Evolutionary conservation across 2,113 vertebrate genomes (phyloP).

Genomic region (Sturnira hondurensis): DNA sequence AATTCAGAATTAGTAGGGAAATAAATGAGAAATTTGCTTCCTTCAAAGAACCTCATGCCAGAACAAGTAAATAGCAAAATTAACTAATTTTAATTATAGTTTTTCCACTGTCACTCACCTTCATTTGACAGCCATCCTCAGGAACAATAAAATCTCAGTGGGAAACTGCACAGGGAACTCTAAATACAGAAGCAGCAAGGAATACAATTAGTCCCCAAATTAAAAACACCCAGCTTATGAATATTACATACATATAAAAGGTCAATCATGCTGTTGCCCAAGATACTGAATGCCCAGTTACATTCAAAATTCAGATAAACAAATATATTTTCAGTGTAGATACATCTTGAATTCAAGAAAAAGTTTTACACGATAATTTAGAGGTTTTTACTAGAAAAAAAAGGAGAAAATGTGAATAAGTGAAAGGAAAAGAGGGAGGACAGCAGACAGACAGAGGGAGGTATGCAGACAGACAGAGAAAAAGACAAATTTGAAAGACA

Average conservation of each 20-base stretch:
- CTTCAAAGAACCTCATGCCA: background rate
- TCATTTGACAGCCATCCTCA: background rate
- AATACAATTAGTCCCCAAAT: background rate
- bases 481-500: background rate
- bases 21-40: background rate
- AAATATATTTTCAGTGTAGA: background rate
- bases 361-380: background rate
- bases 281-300: background rate
- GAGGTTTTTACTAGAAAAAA: background rate
- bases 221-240: background rate
- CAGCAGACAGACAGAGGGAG: background rate
- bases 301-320: background rate
- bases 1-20: background rate
- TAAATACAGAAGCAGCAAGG: background rate
- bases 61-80: background rate
- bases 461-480: background rate
- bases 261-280: background rate
- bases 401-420: background rate
- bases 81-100: background rate
- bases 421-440: background rate
- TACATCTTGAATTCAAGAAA: background rate
- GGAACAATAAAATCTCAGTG: background rate
- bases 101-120: background rate
- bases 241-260: background rate
- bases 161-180: background rate